These are phyloP conservation scores for Moxostoma hubbsi DNA, from an alignment of 2,797 vertebrate genomes.

Conservation along the genomic window DNA sequence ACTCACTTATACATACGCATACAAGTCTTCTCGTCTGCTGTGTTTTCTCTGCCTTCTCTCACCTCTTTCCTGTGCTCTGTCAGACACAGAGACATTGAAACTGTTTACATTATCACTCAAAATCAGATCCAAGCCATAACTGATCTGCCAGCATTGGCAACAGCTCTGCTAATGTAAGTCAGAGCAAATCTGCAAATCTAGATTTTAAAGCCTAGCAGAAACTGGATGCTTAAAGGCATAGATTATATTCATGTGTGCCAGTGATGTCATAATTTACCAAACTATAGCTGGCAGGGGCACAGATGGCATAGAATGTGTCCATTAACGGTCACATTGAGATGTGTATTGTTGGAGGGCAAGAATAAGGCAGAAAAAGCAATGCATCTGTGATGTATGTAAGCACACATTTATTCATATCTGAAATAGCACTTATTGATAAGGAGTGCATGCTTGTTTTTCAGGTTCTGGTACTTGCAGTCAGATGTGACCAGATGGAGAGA, in stretches of 20 bases:
- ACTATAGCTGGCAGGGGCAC: slow-evolving; percentile 36
- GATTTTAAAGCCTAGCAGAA: slow-evolving; percentile 16
- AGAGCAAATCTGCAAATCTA: slow-evolving; percentile 9
- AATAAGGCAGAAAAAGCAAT: too few relatives aligned
- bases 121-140: slow-evolving; percentile 3
- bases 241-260: slow-evolving; percentile 34
- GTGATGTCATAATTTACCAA: not conserved
- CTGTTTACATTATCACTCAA: slow-evolving; percentile 21
- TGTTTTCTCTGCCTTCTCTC: slow-evolving; percentile 23
- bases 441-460: too few relatives aligned
- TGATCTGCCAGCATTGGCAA: slow-evolving; percentile 12
- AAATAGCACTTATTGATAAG: too few relatives aligned
- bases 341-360: not conserved
- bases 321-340: slow-evolving; percentile 29
- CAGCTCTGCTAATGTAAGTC: not conserved
- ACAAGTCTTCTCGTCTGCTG: slow-evolving; percentile 4
- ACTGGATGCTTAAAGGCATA: not conserved
- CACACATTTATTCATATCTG: too few relatives aligned
- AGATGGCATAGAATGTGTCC: slow-evolving; percentile 1
- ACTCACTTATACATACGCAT: slow-evolving; percentile 34
- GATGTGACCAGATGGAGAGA: too few relatives aligned
- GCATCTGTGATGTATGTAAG: too few relatives aligned
- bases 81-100: slow-evolving; percentile 5
- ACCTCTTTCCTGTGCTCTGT: slow-evolving; percentile 19
- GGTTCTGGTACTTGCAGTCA: too few relatives aligned